Conservation (phyloP, 2,888 invertebrate species). For the Catocala nupta region DNA sequence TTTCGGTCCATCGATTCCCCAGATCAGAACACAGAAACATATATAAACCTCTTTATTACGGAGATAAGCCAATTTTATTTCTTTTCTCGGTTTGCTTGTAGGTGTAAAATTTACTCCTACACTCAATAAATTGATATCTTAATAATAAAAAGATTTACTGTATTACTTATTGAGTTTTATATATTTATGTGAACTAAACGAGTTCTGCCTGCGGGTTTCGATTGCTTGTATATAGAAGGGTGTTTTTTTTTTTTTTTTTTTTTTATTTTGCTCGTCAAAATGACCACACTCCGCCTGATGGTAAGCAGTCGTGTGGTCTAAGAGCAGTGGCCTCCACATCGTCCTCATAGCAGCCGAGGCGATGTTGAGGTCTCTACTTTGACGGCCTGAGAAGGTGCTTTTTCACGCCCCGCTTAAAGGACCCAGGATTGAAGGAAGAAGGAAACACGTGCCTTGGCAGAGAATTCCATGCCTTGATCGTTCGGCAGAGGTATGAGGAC, state of each 20-base stretch:
- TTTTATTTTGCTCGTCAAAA: too few species aligned
- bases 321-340: too few species aligned
- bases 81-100: constrained; percentile 19
- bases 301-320: too few species aligned
- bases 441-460: too few species aligned
- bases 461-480: too few species aligned
- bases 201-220: constrained; percentile 13
- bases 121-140: constrained; percentile 59
- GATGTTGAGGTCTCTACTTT: too few species aligned
- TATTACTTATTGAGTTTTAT: constrained; percentile 29
- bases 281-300: too few species aligned
- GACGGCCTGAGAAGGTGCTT: too few species aligned
- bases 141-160: constrained; percentile 51
- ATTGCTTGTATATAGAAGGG: background rate
- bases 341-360: too few species aligned
- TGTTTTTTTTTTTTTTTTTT: background rate
- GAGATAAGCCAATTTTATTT: constrained; percentile 57
- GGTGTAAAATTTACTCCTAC: constrained; percentile 47
- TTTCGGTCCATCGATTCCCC: constrained; percentile 33
- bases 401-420: too few species aligned
- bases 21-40: constrained; percentile 23
- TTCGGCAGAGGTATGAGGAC: too few species aligned
- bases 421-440: too few species aligned
- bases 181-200: constrained; percentile 28
- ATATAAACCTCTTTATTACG: constrained; percentile 42